Base-by-base conservation (phyloP, 2,888 invertebrate genomes). In the Diarsia dahlii region DNA sequence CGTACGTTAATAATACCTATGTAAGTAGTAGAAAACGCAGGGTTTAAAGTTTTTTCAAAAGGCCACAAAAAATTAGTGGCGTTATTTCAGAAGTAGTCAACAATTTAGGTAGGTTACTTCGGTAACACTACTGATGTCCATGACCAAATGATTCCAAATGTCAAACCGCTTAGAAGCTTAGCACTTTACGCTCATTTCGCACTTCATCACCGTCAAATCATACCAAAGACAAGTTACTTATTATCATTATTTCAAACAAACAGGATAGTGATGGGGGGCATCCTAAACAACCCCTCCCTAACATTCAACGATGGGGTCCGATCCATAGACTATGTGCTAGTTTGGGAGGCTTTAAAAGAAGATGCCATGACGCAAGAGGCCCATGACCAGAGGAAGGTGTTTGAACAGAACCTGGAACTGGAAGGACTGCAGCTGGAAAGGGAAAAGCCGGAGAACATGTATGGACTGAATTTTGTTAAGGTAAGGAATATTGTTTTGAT, bases 361-460 rank as follows among this genome's bases (percentile, higher is more conserved):
- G 96, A 97, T 67, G 97, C 97, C 3, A 94, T 91, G 58, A 95
- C 93, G 1, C 87, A 91, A 1, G 95, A 95, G 74, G 95, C 96
- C 3, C 93, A 93, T 46, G 93, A 94, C 62, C 97, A 97, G 86
- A 94, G 98, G 58, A 91, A 95, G 87, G 93, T 97, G 50, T 98
- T 98, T 92, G 98, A 98, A 90, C 93, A 95, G 78, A 98, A 98
- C 94, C 96, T 99, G 71, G 95, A 97, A 79, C 97, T 96, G 34
- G 98, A 98, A 91, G 98, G 98, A 0, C 93, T 99, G 66, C 97
- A 98, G 87, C 92, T 98, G 76, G 98, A 99, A 91, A 96, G 97
- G 79, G 98, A 98, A 86, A 96, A 97, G 66, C 97, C 97, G 28
- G 97, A 97, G 79, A 97, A 98, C 85, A 83, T 95, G 48, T 91